Evolutionary conservation across 2,888 invertebrate genomes (phyloP).

Genomic region (Volucella inanis): DNA sequence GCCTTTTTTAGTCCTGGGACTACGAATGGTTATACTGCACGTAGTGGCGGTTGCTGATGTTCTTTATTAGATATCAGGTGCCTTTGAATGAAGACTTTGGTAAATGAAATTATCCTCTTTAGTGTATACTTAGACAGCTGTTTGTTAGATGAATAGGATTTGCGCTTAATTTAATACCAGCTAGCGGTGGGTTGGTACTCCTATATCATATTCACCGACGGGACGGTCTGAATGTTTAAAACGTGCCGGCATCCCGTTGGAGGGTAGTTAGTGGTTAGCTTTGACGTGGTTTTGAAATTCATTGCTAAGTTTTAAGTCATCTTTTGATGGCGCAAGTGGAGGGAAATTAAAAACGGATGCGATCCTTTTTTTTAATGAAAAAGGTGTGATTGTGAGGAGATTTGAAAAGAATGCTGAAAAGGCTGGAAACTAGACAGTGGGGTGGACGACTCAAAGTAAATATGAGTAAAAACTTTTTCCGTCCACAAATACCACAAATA

Average conservation of each 20-base stretch:
- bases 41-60: constrained; percentile 9
- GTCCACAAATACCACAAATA: too few relatives aligned
- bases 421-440: too few relatives aligned
- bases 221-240: constrained; percentile 20
- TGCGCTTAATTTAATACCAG: constrained; percentile 43
- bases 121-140: constrained; percentile 22
- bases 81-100: constrained; percentile 50
- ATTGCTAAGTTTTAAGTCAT: background rate
- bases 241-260: background rate
- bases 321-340: background rate
- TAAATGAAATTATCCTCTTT: constrained; percentile 46
- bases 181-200: background rate
- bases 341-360: background rate
- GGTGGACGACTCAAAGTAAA: too few relatives aligned
- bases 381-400: too few relatives aligned
- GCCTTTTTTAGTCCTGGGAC: background rate
- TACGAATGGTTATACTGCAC: background rate
- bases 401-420: too few relatives aligned
- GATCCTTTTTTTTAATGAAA: too few relatives aligned
- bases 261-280: background rate
- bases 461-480: too few relatives aligned
- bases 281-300: constrained; percentile 3
- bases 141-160: constrained; percentile 37
- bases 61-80: constrained; percentile 66
- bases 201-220: constrained; percentile 1